Evolutionary conservation across 2,797 vertebrate genomes (phyloP).

Genomic region (Pseudomugil tenellus): DNA sequence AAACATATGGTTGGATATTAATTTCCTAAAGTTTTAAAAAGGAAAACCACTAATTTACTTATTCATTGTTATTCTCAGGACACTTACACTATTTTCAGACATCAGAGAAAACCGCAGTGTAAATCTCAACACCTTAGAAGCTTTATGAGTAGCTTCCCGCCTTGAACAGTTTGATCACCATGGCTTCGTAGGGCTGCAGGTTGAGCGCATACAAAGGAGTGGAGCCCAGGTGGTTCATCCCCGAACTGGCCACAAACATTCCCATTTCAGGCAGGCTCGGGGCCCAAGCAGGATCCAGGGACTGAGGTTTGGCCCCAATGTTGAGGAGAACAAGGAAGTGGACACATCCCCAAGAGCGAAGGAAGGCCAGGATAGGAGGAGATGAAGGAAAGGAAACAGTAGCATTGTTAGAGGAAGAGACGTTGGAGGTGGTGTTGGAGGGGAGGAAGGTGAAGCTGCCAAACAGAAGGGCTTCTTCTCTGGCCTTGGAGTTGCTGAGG

Average conservation of each 20-base stretch:
- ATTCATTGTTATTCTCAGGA: conserved; percentile 51
- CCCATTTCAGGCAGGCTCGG: conserved; percentile 69
- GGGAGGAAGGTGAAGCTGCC: conserved; percentile 80
- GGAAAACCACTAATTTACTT: background rate
- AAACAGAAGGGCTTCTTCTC: conserved; percentile 79
- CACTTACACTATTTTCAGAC: conserved; percentile 1
- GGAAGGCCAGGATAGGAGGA: conserved; percentile 71
- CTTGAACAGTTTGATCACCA: conserved; percentile 82
- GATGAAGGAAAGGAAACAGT: conserved; percentile 37
- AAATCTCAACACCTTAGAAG: background rate
- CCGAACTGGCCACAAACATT: conserved; percentile 77
- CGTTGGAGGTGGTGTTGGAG: conserved; percentile 60
- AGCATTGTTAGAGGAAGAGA: conserved; percentile 40
- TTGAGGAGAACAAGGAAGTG: conserved; percentile 82
- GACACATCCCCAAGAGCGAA: conserved; percentile 82
- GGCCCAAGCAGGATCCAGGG: conserved; percentile 68
- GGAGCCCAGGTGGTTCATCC: conserved; percentile 70
- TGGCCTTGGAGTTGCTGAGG: conserved; percentile 72
- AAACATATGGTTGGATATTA: too few relatives aligned
- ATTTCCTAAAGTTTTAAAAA: background rate
- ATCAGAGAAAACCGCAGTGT: background rate
- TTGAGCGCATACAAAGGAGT: conserved; percentile 59
- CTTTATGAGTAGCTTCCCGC: conserved; percentile 62
- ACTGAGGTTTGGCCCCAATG: conserved; percentile 48
- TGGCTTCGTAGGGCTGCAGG: conserved; percentile 76